Base-by-base conservation (phyloP, 2,888 invertebrate genomes). In the Sinodicranocentrus sp. region DNA sequence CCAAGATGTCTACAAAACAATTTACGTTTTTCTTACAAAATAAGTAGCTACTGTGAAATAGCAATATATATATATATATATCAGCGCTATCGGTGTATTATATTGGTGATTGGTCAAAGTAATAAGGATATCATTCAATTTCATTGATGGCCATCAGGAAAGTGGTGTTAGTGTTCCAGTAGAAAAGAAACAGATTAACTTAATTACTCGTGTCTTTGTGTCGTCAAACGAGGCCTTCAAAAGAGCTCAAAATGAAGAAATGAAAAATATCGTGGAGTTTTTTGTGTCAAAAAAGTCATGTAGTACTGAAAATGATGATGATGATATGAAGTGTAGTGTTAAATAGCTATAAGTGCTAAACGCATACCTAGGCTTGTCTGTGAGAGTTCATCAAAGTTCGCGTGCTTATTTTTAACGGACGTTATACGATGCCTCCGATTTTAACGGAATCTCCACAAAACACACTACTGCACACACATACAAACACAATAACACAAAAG, bases 191-290 rank as follows among this genome's bases (percentile, higher is more conserved):
- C 33, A 33, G 33, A 33, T 33, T 33, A 70, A 71, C 21, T 57
- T 63, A 39, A 80, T 25, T 76, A 82, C 80, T 84, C 76, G 84
- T 84, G 84, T 84, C 82, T 84, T 80, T 84, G 72, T 84, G 84
- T 82, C 82, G 77, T 67, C 67, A 84, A 76, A 76, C 26, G 84
- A 84, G 84, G 84, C 84, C 84, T 84, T 84, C 71, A 77, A 57
- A 84, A 84, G 84, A 84, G 84, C 84, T 84, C 84, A 84, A 79
- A 67, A 78, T 73, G 72, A 57, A 72, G 48, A 73, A 73, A 52
- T 75, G 61, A 57, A 39, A 67, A 71, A 71, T 54, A 57, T 54
- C 57, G 54, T 26, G 61, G 23, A 33, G 33, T 28, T 61, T 61
- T 67, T 44, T 43, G 67, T 67, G 67, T 67, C 67, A 67, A 67